These are phyloP conservation scores for Emmelina monodactyla DNA, from an alignment of 2,888 invertebrate species.

Conservation along the genomic window DNA sequence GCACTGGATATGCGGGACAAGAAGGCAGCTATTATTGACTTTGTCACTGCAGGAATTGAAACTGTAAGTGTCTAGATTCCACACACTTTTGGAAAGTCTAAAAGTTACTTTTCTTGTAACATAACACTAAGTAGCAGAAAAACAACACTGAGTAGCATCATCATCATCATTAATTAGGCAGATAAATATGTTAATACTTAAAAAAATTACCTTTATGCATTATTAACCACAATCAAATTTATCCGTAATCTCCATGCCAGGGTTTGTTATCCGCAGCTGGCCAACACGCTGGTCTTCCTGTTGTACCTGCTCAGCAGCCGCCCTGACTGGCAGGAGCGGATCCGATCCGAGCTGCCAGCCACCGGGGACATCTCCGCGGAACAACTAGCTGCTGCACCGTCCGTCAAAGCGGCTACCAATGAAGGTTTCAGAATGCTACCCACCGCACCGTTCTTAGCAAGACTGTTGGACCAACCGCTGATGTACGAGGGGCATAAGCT, in stretches of 20 bases:
- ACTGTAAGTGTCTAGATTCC: constrained; percentile 68
- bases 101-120: too few species aligned
- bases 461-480: constrained; percentile 77
- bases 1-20: constrained; percentile 81
- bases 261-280: too few species aligned
- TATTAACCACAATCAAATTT: too few species aligned
- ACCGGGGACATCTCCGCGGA: constrained; percentile 65
- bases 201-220: too few species aligned
- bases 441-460: constrained; percentile 80
- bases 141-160: too few species aligned
- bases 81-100: too few species aligned
- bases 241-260: too few species aligned
- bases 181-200: too few species aligned
- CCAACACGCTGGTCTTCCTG: constrained; percentile 82
- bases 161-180: too few species aligned
- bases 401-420: constrained; percentile 78
- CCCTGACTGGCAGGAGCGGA: constrained; percentile 69
- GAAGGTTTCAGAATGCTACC: constrained; percentile 80
- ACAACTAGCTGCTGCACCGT: constrained; percentile 71
- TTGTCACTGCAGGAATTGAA: constrained; percentile 87
- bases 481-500: constrained; percentile 74
- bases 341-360: constrained; percentile 71
- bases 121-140: too few species aligned
- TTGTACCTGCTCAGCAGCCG: constrained; percentile 77
- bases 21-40: constrained; percentile 85